Percentiles rank a stretch among this genome's conserved stretches.
Conservation (phyloP, 2,797 vertebrate species). For the Eospalax fontanierii region DNA sequence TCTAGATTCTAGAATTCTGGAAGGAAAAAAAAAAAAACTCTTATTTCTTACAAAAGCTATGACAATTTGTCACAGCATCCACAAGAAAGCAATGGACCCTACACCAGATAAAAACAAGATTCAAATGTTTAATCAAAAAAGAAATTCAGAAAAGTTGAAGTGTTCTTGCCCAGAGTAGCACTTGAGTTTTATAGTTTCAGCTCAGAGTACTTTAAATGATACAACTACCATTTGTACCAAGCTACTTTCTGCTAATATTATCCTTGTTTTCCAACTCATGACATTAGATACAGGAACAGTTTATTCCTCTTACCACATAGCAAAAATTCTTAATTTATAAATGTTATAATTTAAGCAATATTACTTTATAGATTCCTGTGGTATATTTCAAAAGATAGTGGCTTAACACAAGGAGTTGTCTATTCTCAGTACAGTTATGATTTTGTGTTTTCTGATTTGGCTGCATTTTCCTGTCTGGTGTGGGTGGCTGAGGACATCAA, state of each 20-base stretch:
- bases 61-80: background rate
- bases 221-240: background rate
- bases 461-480: background rate
- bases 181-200: background rate
- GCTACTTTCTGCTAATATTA: slow-evolving; percentile 5
- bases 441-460: background rate
- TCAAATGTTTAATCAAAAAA: slow-evolving; percentile 1
- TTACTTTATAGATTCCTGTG: background rate
- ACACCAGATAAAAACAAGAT: background rate
- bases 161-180: background rate
- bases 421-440: background rate
- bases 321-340: background rate
- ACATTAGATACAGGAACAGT: background rate
- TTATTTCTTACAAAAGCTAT: background rate
- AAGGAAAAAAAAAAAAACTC: no score
- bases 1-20: background rate
- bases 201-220: slow-evolving; percentile 21
- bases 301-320: background rate
- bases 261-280: background rate
- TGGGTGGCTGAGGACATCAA: background rate
- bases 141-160: background rate
- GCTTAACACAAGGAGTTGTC: background rate
- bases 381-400: background rate
- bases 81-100: background rate
- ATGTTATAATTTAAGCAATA: background rate